Evolutionary conservation across 2,113 vertebrate species (phyloP).

Genomic region (human): DNA sequence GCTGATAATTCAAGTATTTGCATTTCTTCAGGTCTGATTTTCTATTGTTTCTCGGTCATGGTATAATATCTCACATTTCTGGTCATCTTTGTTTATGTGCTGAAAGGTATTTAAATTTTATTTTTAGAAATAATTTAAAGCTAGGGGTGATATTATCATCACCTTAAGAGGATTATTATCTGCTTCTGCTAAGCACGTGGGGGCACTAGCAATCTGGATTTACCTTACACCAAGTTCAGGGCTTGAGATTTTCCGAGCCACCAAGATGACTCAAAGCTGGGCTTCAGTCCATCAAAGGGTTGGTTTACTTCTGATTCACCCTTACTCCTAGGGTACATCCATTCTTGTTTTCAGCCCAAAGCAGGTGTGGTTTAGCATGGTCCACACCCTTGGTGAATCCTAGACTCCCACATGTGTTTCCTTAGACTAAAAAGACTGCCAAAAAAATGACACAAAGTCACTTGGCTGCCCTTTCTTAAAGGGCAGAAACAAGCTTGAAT

Average conservation of each 20-base stretch:
- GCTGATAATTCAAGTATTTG: not conserved
- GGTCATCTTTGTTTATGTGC: not conserved
- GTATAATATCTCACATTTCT: not conserved
- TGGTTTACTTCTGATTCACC: not conserved
- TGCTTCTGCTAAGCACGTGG: not conserved
- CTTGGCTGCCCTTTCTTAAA: not conserved
- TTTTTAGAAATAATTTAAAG: not conserved
- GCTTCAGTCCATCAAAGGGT: not conserved
- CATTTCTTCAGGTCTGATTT: not conserved
- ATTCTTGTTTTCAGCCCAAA: not conserved
- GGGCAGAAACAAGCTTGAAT: not conserved
- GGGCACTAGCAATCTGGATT: not conserved
- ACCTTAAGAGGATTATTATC: not conserved
- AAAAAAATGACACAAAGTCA: conserved; percentile 2
- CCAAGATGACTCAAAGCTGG: not conserved
- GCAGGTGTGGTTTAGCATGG: conserved; percentile 1
- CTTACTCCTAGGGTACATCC: not conserved
- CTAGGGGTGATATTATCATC: not conserved
- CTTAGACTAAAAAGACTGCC: not conserved
- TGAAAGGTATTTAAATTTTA: not conserved
- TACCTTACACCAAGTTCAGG: not conserved
- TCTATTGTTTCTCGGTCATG: not conserved
- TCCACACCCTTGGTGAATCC: not conserved
- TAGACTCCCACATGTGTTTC: conserved; percentile 1
- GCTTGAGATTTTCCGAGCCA: not conserved